Evolutionary conservation across 92 coral and sea anemone species (phyloP), one percentile per base, ranked within the genome.

Genomic region (Porites lobata): DNA sequence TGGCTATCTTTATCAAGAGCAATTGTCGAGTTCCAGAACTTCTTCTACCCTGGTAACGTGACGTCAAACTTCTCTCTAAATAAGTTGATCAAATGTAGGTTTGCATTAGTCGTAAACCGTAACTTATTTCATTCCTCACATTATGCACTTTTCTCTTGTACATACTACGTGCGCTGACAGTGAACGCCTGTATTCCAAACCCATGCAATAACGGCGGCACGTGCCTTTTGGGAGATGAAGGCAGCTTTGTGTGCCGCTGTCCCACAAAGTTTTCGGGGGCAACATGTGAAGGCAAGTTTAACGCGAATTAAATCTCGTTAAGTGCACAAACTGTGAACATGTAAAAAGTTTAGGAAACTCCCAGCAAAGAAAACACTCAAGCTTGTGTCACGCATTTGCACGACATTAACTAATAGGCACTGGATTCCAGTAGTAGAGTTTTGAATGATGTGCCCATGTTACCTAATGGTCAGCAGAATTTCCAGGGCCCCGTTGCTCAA

Each of bases 171-270:
- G 50, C 67, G 9, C 83, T n/a, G 24, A 74, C 91, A 97, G 99
- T 96, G 64, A 95, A 85, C 76, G 96, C 98, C 50, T 97, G 99
- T 70, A 72, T 85, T 52, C 98, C 98, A 12, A 97, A 92, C 83
- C 99, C 99, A 6, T 97, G 99, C 85, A 80, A 82, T 79, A 95
- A 97, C 72, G 96, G 96, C 17, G 99, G 98, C 22, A 86, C 95
- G 13, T 97, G 99, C 65, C 88, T 97, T 12, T 92, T 95, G 77
- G 76, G 84, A 53, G 89, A 77, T 64, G 89, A 85, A 85, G 87
- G 93, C 87, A 90, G 72, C 86, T 94, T 76, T 71, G 91, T 85
- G 58, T 94, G 97, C 90, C 91, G 92, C 86, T 94, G 97, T 77
- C 77, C 95, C 32, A 56, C 90, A 74, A 76, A 86, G 24, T 86